These are phyloP conservation scores for Caenorhabditis plicata DNA, from an alignment of 2,888 invertebrate species.

Conservation along the genomic window DNA sequence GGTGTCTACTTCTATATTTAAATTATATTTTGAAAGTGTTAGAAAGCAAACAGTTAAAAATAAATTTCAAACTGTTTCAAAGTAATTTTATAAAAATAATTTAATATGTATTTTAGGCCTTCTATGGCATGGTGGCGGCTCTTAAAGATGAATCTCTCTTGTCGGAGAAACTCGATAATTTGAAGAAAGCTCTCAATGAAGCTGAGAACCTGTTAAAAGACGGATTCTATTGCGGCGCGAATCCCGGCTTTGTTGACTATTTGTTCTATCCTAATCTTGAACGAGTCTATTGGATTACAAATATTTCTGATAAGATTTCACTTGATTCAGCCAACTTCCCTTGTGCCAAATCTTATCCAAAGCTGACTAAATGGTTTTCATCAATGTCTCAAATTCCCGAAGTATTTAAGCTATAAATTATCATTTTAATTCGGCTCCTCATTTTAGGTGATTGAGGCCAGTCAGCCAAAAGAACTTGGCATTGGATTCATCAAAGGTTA, in stretches of 20 bases:
- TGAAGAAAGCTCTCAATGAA: slow-evolving; percentile 35
- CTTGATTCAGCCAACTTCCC: slow-evolving; percentile 9
- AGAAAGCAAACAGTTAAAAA: no score
- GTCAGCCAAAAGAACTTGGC: slow-evolving; percentile 16
- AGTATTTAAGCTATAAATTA: no score
- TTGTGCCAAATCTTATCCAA: slow-evolving; percentile 8
- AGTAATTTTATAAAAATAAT: no score
- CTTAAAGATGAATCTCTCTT: slow-evolving; percentile 17
- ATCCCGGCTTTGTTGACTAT: slow-evolving; percentile 28
- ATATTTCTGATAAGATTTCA: slow-evolving; percentile 5
- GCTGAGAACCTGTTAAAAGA: slow-evolving; percentile 41
- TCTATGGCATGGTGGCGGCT: slow-evolving; percentile 26
- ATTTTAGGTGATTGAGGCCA: slow-evolving; percentile 4
- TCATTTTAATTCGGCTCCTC: no score
- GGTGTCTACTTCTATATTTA: no score
- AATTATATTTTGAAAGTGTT: no score
- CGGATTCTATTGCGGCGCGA: slow-evolving; percentile 42
- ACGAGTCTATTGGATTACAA: slow-evolving; percentile 13
- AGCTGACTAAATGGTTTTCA: slow-evolving; percentile 12
- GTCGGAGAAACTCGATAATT: slow-evolving; percentile 27
- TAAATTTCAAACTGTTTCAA: no score
- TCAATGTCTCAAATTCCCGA: slow-evolving; percentile 22
- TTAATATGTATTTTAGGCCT: no score
- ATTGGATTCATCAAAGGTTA: slow-evolving; percentile 17
- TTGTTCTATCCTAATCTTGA: slow-evolving; percentile 25